Evolutionary conservation across 2,888 invertebrate species (phyloP), one percentile per base, ranked within the genome.

Genomic region (Papilio demoleus): DNA sequence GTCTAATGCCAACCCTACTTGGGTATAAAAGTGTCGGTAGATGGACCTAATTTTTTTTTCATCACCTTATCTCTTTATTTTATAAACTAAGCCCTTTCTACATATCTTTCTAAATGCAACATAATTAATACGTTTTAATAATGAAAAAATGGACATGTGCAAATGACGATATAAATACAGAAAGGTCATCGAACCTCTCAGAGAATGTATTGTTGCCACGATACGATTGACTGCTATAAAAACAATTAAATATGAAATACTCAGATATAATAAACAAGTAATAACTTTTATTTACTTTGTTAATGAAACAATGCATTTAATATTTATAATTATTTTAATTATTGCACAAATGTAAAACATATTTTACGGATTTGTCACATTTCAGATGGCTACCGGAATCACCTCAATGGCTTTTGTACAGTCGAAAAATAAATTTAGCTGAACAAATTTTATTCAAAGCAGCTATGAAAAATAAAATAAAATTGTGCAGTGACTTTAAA

Each of bases 401-500:
- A n/a, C 92, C 92, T 2, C 90, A 88, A 60, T 92, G 91, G 92
- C 76, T 91, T 56, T 70, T 92, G 24, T 85, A 77, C 70, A 90
- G 87, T 65, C 84, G 87, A 69, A 87, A 85, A 77, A 86, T 88
- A 70, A 24, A 67, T 3, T 62, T 74, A 65, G 90, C 92, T 14
- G 92, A 92, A 77, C 79, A 79, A 53, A 72, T 83, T 53, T 71
- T 92, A n/a, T 72, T 74, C n/a, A 74, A 77, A 22, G 91, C 90
- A 9, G 89, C 89, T 1, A 77, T 79, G 70, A 82, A 73, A 62
- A 92, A 92, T 70, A 79, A 81, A 31, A 79, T 87, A n/a, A 73
- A 73, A 59, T 77, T 91, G 59, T 89, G 86, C 74, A 80, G 79
- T 17, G 82, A 86, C 69, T 92, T 92, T 78, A 91, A 88, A 82